phyloP scores from a whole-genome alignment of 2,888 invertebrate species.

The Lissocephala sabroskyi region DNA sequence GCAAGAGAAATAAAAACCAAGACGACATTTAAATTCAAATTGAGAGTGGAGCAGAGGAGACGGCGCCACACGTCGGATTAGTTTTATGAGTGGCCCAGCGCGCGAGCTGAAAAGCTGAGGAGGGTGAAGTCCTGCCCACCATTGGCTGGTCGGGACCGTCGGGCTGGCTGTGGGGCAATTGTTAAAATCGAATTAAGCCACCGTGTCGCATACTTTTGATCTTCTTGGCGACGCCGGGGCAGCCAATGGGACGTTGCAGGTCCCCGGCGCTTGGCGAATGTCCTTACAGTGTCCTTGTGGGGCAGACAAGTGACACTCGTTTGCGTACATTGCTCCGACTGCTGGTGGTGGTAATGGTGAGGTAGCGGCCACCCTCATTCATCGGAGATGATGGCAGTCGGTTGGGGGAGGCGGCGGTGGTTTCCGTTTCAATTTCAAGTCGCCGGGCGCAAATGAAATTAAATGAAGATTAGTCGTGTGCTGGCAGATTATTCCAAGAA shows the following conservation, averaged over 20 bases:
- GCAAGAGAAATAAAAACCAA: slow-evolving; percentile 28
- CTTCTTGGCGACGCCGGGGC: slow-evolving; percentile 43
- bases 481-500: slow-evolving; percentile 61
- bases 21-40: slow-evolving; percentile 64
- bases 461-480: slow-evolving; percentile 68
- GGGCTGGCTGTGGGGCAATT: slow-evolving; percentile 45
- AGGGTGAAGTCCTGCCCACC: slow-evolving; percentile 36
- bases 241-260: slow-evolving; percentile 62
- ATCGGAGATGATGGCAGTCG: too few relatives aligned
- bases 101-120: slow-evolving; percentile 6
- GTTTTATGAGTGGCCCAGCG: slow-evolving; percentile 55
- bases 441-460: slow-evolving; percentile 63
- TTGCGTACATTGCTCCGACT: too few relatives aligned
- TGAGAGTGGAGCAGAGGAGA: slow-evolving; percentile 28
- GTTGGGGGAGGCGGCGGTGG: slow-evolving; percentile 21
- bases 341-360: too few relatives aligned
- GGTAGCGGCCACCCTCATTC: too few relatives aligned
- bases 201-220: slow-evolving; percentile 65
- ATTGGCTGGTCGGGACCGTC: slow-evolving; percentile 38
- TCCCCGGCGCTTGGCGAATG: slow-evolving; percentile 28
- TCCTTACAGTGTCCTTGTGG: slow-evolving; percentile 62
- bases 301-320: too few relatives aligned
- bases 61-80: slow-evolving; percentile 69
- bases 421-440: slow-evolving; percentile 53
- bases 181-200: slow-evolving; percentile 66